Base-by-base conservation (phyloP, 2,888 invertebrate species). In the Pandemis corylana region DNA sequence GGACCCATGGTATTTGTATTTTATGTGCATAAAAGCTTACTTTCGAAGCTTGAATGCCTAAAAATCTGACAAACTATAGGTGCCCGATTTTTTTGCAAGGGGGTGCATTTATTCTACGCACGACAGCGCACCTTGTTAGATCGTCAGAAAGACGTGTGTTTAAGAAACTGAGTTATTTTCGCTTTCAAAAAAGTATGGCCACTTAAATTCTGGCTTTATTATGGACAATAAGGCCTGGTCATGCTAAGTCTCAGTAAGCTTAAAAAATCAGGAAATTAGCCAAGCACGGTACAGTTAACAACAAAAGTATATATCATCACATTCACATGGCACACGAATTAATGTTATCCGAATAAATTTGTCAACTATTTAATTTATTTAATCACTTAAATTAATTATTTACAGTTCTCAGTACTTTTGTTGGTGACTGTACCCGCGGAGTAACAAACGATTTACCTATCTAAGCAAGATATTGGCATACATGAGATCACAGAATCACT, bases 251-350 rank as follows among this genome's bases (percentile, higher is more conserved):
- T 59, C 6, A 51, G 61, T 61, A 74, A 61, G 61, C 59, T 65
- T 49, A 51, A 66, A 53, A 65, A 61, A 74, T 53, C 61, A 74
- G 36, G 51, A 70, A 74, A 72, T 56, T 13, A 65, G 69, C 74
- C 51, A 70, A 72, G 46, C 68, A 46, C 41, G 5, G 66, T 53
- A 75, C 49, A 75, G 75, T 56, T 67, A 67, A 7, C 75, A 71
- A 56, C 71, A 67, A 67, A 71, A 67, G 63, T 71, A 63, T 12
- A 49, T 69, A 70, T 74, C 66, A 75, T 71, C 75, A 75, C 75
- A 75, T 75, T 75, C 75, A 70, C 69, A 74, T 70, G 74, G 74
- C 74, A 66, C 70, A 70, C 67, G 56, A 74, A 61, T 74, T 69
- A 73, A 44, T 59, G 20, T 63, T 51, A 74, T 65, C 51, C 20